Evolutionary conservation across 2,113 vertebrate genomes (phyloP).

Genomic region (Callipepla californica): DNA sequence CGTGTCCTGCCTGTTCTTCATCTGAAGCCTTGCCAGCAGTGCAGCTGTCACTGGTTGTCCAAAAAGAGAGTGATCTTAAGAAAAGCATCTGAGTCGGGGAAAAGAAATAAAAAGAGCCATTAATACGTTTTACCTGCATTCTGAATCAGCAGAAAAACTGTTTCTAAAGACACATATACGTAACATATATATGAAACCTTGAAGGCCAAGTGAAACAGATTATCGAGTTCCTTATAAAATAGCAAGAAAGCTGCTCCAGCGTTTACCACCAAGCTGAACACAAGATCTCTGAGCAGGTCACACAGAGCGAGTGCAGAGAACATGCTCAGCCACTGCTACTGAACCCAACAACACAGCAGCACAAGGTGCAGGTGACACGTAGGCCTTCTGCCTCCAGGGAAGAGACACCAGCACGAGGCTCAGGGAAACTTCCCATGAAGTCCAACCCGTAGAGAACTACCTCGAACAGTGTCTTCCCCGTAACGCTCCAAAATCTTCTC

Average conservation of each 20-base stretch:
- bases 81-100: constrained; percentile 80
- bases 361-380: accelerated
- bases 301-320: accelerated
- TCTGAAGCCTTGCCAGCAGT: not conserved
- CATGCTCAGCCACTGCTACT: accelerated
- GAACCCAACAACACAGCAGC: not conserved
- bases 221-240: accelerated
- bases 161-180: not conserved
- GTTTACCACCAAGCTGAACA: accelerated
- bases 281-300: not conserved
- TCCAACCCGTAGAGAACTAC: constrained; percentile 3
- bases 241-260: accelerated
- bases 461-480: constrained; percentile 76
- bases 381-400: not conserved
- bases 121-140: accelerated
- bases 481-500: constrained; percentile 70
- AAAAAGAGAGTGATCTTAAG: constrained; percentile 86
- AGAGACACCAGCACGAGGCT: accelerated
- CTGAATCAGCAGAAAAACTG: not conserved
- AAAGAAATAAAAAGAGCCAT: not conserved
- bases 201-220: accelerated
- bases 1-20: not conserved
- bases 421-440: accelerated
- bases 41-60: constrained; percentile 67
- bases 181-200: not conserved